phyloP scores from a whole-genome alignment of 1,140 invertebrate genomes.

The Tribolium castaneum region DNA sequence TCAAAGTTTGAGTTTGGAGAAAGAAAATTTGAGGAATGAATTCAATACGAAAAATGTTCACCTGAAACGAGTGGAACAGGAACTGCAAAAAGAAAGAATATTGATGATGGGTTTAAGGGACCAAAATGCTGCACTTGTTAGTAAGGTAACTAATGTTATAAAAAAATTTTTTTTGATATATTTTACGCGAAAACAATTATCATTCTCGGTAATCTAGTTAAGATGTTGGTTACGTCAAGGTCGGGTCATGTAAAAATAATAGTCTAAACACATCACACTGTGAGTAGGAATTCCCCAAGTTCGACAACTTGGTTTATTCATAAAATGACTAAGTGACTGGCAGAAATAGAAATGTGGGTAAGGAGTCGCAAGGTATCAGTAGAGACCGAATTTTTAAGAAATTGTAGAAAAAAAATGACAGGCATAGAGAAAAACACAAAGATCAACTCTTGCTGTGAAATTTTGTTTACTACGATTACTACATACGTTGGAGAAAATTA shows the following conservation, averaged over 20 bases:
- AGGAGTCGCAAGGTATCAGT: no score
- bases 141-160: no score
- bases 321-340: slow-evolving; percentile 14
- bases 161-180: neutral
- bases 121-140: neutral
- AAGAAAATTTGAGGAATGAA: slow-evolving; percentile 23
- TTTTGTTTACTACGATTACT: no score
- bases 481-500: no score
- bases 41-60: neutral
- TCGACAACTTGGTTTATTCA: slow-evolving; percentile 6
- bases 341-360: no score
- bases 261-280: neutral
- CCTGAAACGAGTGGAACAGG: neutral
- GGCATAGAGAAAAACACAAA: no score
- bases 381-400: no score
- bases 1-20: neutral
- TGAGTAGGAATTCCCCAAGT: slow-evolving; percentile 26
- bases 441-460: no score
- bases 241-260: neutral
- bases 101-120: neutral
- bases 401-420: no score
- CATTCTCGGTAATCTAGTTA: neutral
- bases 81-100: neutral
- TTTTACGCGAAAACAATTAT: neutral
- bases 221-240: slow-evolving; percentile 3